A percentile compares a stretch with the other conserved stretches of the same genome.
These are phyloP conservation scores for Nudaria mundana DNA, from an alignment of 2,888 invertebrate genomes.

Conservation along the genomic window DNA sequence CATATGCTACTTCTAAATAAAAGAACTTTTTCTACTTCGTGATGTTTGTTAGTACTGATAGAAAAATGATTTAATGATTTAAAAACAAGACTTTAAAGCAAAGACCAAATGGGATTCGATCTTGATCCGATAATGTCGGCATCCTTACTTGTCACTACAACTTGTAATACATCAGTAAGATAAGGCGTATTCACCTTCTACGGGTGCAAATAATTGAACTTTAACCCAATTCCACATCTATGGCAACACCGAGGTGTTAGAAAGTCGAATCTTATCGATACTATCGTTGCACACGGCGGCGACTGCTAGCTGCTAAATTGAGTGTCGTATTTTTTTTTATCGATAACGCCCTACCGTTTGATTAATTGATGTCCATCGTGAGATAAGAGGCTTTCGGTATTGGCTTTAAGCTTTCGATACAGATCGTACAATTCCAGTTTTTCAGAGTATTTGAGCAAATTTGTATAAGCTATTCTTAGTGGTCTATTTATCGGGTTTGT, in stretches of 20 bases:
- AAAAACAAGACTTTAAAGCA: no score
- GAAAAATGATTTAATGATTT: no score
- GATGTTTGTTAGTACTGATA: no score
- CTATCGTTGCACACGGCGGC: conserved; percentile 30
- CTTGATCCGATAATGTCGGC: conserved; percentile 11
- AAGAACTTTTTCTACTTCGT: no score
- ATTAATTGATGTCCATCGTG: conserved; percentile 50
- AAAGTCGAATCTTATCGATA: conserved; percentile 62
- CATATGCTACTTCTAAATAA: no score
- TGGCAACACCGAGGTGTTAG: conserved; percentile 54
- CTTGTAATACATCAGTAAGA: conserved; percentile 45
- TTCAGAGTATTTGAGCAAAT: no score
- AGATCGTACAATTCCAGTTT: no score
- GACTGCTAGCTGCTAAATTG: conserved; percentile 44
- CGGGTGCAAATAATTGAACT: conserved; percentile 67
- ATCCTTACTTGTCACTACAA: conserved; percentile 34
- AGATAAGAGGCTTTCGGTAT: conserved; percentile 9
- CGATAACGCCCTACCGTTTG: conserved; percentile 52
- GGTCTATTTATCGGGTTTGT: no score
- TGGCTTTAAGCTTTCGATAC: conserved; percentile 9
- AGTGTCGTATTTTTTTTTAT: conserved; percentile 65
- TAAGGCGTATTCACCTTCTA: conserved; percentile 35
- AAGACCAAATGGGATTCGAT: not conserved
- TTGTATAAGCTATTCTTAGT: no score
- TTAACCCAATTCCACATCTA: conserved; percentile 63